phyloP scores from a whole-genome alignment of 2,113 vertebrate species.

The Triplophysa dalaica region DNA sequence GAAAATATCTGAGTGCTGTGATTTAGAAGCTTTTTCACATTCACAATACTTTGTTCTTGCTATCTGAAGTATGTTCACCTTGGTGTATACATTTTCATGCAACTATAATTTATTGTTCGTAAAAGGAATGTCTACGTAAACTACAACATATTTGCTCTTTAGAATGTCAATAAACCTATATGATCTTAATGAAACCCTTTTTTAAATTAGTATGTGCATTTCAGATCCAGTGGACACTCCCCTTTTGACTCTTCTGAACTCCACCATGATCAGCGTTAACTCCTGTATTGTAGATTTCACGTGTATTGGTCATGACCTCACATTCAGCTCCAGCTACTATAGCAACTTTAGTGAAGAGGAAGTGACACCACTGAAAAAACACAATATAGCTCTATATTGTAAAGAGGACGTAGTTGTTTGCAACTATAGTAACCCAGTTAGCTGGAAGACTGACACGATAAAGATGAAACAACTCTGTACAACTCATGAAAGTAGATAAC shows the following conservation, averaged over 20 bases:
- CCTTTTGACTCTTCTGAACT: not conserved
- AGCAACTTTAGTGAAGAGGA: conserved; percentile 12
- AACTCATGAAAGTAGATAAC: not conserved
- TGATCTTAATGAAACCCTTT: not conserved
- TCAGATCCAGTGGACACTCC: conserved; percentile 35
- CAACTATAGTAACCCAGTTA: conserved; percentile 37
- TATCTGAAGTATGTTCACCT: too few species aligned
- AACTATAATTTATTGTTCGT: too few species aligned
- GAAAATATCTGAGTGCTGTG: too few species aligned
- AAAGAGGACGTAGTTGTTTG: conserved; percentile 1
- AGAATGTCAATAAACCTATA: not conserved
- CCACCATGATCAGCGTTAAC: not conserved
- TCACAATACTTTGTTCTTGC: too few species aligned
- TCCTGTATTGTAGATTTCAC: conserved; percentile 20
- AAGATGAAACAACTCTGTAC: not conserved
- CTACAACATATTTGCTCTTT: too few species aligned
- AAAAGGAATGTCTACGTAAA: too few species aligned
- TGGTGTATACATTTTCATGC: too few species aligned
- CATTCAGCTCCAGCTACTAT: not conserved
- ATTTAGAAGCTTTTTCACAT: too few species aligned
- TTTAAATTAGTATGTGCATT: not conserved
- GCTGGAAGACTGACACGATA: conserved; percentile 13
- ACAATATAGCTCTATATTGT: not conserved
- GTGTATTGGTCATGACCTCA: not conserved
- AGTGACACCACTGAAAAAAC: not conserved